These are phyloP conservation scores for Salvelinus sp. DNA, from an alignment of 2,113 vertebrate species.

Conservation along the genomic window DNA sequence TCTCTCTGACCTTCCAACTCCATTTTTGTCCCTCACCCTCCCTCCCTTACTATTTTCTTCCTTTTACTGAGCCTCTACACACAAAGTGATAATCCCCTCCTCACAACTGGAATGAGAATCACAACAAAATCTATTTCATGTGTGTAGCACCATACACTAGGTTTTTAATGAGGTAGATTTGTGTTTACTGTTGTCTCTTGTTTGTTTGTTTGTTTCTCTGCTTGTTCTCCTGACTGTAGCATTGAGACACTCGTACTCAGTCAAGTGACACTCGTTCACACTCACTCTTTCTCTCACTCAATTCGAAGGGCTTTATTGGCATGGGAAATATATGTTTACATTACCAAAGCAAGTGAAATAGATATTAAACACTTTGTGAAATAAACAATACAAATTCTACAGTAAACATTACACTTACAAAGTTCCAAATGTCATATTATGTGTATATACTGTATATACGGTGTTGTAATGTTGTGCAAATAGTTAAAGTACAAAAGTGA, in stretches of 20 bases:
- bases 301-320: too few species aligned
- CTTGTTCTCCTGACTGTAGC: background rate
- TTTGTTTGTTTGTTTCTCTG: conserved; percentile 10
- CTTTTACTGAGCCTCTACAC: background rate
- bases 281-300: background rate
- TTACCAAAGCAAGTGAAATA: too few species aligned
- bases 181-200: conserved; percentile 2
- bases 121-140: background rate
- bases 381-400: too few species aligned
- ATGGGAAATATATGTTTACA: too few species aligned
- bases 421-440: too few species aligned
- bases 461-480: too few species aligned
- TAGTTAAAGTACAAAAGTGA: too few species aligned
- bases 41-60: background rate
- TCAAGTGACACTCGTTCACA: background rate
- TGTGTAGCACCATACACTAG: background rate
- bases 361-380: too few species aligned
- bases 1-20: background rate
- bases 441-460: too few species aligned
- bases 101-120: background rate
- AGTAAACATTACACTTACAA: too few species aligned
- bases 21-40: background rate
- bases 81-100: background rate
- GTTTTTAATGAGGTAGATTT: background rate
- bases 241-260: background rate